phyloP scores from a whole-genome alignment of 1,140 invertebrate species.

The Agraylea sexmaculata region DNA sequence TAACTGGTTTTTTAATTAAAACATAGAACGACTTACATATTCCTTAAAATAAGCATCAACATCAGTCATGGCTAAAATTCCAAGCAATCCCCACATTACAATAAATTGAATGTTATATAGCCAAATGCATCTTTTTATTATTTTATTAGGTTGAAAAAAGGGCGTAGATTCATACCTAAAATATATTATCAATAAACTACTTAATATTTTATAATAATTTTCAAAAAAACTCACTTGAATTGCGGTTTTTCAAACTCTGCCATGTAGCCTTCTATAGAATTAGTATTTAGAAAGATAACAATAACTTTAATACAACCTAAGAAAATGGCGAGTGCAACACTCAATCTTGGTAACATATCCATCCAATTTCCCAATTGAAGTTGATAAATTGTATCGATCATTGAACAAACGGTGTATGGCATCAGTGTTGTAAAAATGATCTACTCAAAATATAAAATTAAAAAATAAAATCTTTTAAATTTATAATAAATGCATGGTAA shows the following conservation, averaged over 20 bases:
- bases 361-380: conserved; percentile 14
- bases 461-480: background rate
- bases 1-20: too few relatives aligned
- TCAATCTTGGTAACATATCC: conserved; percentile 16
- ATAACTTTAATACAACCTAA: conserved; percentile 16
- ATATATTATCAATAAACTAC: conserved; percentile 2
- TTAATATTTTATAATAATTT: background rate
- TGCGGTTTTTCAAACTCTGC: conserved; percentile 4
- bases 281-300: conserved; percentile 9
- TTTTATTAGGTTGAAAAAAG: conserved; percentile 13
- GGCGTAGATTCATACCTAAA: conserved; percentile 13
- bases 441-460: conserved; percentile 13
- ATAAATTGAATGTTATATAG: conserved; percentile 17
- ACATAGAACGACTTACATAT: conserved; percentile 9
- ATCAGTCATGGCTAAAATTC: conserved; percentile 15
- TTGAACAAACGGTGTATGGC: conserved; percentile 15
- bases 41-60: conserved; percentile 13
- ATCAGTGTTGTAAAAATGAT: conserved; percentile 12
- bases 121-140: conserved; percentile 15
- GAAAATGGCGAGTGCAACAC: conserved; percentile 16
- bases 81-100: conserved; percentile 15
- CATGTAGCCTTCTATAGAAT: conserved; percentile 15
- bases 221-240: conserved; percentile 13
- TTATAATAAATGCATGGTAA: background rate
- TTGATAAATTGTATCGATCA: conserved; percentile 10